A percentile compares a stretch with the other conserved stretches of the same genome.
These are phyloP conservation scores for Coregonus ussuriensis DNA, from an alignment of 2,797 vertebrate genomes.

Conservation along the genomic window DNA sequence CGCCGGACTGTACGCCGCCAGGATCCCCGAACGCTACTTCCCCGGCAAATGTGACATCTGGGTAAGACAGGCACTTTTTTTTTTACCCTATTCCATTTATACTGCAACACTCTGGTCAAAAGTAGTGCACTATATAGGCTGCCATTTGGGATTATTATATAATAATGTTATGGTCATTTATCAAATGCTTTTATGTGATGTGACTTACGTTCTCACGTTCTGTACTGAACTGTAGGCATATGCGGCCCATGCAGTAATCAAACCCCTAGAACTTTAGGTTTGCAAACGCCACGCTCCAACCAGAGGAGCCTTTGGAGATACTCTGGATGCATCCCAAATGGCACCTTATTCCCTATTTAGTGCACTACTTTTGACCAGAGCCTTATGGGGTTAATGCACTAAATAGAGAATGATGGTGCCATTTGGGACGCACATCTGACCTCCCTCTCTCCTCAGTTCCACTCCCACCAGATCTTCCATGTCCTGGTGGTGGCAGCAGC, in stretches of 20 bases:
- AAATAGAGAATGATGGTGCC: background rate
- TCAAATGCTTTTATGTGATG: too few species aligned
- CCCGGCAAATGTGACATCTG: conserved; percentile 98
- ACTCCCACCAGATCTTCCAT: conserved; percentile 97
- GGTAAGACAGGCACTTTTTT: conserved; percentile 75
- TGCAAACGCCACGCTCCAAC: too few species aligned
- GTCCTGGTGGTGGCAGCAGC: conserved; percentile 94
- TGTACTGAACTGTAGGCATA: too few species aligned
- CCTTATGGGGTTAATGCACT: background rate
- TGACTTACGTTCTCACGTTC: too few species aligned
- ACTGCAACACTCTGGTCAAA: background rate
- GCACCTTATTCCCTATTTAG: too few species aligned
- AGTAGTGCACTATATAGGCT: too few species aligned
- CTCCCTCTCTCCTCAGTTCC: conserved; percentile 76
- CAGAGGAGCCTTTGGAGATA: too few species aligned
- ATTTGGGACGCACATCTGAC: background rate
- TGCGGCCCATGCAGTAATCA: too few species aligned
- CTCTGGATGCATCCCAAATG: too few species aligned
- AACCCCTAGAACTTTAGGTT: too few species aligned
- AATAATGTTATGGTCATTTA: background rate
- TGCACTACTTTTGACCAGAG: background rate
- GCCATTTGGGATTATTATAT: background rate
- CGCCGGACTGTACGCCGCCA: conserved; percentile 92
- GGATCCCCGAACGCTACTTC: conserved; percentile 96
- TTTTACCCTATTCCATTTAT: too few species aligned